Evolutionary conservation across 2,113 vertebrate genomes (phyloP), one percentile per base, ranked within the genome.

Genomic region (Dunckerocampus dactyliophorus): DNA sequence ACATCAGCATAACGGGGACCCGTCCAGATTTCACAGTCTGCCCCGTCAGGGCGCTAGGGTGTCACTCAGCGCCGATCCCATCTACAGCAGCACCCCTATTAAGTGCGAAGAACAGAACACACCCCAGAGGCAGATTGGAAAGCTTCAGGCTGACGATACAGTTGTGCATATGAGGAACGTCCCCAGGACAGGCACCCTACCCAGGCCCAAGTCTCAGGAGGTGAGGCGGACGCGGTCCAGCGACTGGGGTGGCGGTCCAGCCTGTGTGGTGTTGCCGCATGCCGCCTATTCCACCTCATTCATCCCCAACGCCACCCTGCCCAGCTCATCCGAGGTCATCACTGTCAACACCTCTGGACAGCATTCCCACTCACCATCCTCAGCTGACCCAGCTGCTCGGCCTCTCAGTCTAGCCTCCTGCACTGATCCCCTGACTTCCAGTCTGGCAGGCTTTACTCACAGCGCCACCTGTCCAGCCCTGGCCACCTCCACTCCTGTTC

Each of bases 301-400:
- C 80, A 95, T 96, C 78, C 94, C 96, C 55, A 96, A 97, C 6
- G 94, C 95, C 69, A 94, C 93, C 0, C 61, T 97, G 11, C 92
- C 92, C 0, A 89, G 88, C 54, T 94, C 94, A 16, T 88, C 94
- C 0, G 93, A 98, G 75, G 87, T 98, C 8, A 91, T 98, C 0
- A 56, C 85, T 61, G 92, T 98, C 64, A 92, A 93, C 22, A 84
- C 90, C 1, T 80, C 88, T 46, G 87, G 81, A 34, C 68, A 88
- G 24, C 86, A 84, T 76, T 8, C 69, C 76, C 65, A 78, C 77
- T 71, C 75, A 8, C 60, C 69, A 0, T 68, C 51, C 31, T 20
- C 85, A 39, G 71, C 82, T 9, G 85, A 90, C 70, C 60, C 82
- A 24, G 37, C 74, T 9, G 58, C 65, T 45, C 77, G 79, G 37